Conservation (phyloP, 1,140 invertebrate species). For the Phthorimaea operculella region DNA sequence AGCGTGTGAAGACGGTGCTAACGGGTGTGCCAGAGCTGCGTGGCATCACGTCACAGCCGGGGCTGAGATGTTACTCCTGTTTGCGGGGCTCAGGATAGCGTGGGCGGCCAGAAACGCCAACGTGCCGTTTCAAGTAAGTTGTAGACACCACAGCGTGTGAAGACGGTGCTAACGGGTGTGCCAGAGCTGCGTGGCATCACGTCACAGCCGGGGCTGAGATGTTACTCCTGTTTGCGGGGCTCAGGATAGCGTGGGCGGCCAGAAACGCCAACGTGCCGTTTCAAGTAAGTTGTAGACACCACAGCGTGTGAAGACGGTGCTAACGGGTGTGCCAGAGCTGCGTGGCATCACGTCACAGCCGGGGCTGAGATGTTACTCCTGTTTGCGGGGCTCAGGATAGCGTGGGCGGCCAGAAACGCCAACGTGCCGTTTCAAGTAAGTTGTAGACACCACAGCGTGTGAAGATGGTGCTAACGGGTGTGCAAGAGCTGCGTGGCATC, state of each 20-base stretch:
- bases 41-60: constrained; percentile 92
- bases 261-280: too few relatives aligned
- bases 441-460: constrained; percentile 65
- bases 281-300: constrained; percentile 51
- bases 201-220: too few relatives aligned
- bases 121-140: constrained; percentile 80
- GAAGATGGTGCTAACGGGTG: constrained; percentile 69
- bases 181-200: too few relatives aligned
- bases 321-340: constrained; percentile 77
- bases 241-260: too few relatives aligned
- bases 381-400: constrained; percentile 83
- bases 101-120: constrained; percentile 80
- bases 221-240: too few relatives aligned
- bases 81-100: constrained; percentile 84
- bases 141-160: constrained; percentile 54
- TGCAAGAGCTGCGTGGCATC: constrained; percentile 88
- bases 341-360: constrained; percentile 92
- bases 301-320: constrained; percentile 58
- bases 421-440: constrained; percentile 74
- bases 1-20: constrained; percentile 20
- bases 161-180: too few relatives aligned
- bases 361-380: constrained; percentile 86
- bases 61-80: constrained; percentile 84
- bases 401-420: constrained; percentile 81
- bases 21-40: constrained; percentile 79